Percentiles rank a stretch among this genome's conserved stretches.
phyloP scores from a whole-genome alignment of 1,140 invertebrate species.

The Latrodectus geometricus region DNA sequence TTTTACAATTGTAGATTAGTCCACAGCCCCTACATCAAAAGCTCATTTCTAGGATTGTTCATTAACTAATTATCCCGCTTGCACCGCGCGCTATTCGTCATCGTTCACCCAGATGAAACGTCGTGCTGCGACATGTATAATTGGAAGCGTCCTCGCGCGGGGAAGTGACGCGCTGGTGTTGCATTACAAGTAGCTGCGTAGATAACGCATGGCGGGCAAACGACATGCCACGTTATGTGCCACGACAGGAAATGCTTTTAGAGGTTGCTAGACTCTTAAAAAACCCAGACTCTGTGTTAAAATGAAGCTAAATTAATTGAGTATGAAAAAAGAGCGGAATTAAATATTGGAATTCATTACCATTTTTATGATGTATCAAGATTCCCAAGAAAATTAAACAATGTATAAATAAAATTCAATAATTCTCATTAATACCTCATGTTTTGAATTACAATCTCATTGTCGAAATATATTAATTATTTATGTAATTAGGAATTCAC shows the following conservation, averaged over 20 bases:
- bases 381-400: no score
- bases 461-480: no score
- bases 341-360: no score
- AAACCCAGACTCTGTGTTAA: neutral
- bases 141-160: slow-evolving; percentile 5
- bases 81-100: slow-evolving; percentile 45
- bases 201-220: slow-evolving; percentile 7
- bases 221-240: slow-evolving; percentile 3
- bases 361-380: no score
- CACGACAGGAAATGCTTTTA: slow-evolving; percentile 22
- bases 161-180: slow-evolving; percentile 22
- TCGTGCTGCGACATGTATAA: slow-evolving; percentile 45
- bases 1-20: no score
- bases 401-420: no score
- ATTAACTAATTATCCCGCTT: slow-evolving; percentile 52
- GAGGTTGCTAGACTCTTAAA: slow-evolving; percentile 1
- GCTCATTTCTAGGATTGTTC: slow-evolving; percentile 57
- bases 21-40: slow-evolving; percentile 11
- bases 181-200: slow-evolving; percentile 32
- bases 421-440: no score
- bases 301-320: no score
- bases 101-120: slow-evolving; percentile 40
- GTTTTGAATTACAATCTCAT: no score
- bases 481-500: no score
- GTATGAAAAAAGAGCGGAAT: no score